Conservation (phyloP, 1,140 invertebrate genomes). For the Fopius arisanus region DNA sequence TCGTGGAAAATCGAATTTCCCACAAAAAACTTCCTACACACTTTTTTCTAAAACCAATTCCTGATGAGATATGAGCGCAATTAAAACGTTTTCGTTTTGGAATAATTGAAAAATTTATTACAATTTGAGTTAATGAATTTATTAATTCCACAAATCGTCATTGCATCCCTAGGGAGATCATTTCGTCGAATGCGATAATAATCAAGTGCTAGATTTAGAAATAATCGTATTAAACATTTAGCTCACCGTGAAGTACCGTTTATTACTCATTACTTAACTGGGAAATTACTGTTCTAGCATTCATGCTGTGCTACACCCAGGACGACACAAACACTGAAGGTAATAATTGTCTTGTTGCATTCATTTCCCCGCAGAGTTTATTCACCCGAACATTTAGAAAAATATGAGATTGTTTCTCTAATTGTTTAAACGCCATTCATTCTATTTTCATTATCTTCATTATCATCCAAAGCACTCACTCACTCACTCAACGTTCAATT, state of each 20-base stretch:
- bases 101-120: too few relatives aligned
- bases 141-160: neutral
- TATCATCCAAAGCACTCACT: too few relatives aligned
- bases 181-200: too few relatives aligned
- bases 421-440: neutral
- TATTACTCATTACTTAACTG: conserved; percentile 43
- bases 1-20: neutral
- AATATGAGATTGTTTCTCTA: too few relatives aligned
- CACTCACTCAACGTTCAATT: too few relatives aligned
- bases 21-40: neutral
- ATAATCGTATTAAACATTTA: neutral
- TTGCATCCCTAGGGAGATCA: too few relatives aligned
- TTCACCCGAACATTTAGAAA: neutral
- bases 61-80: neutral
- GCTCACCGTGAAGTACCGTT: conserved; percentile 23
- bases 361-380: neutral
- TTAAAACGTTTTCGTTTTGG: too few relatives aligned
- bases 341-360: conserved; percentile 60
- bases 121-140: neutral
- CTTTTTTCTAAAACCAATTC: neutral
- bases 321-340: conserved; percentile 88
- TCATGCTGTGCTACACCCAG: conserved; percentile 91
- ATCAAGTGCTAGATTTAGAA: too few relatives aligned
- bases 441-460: too few relatives aligned
- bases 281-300: conserved; percentile 77